Conservation (phyloP, 2,888 invertebrate species). For the Amphipyra berbera region DNA sequence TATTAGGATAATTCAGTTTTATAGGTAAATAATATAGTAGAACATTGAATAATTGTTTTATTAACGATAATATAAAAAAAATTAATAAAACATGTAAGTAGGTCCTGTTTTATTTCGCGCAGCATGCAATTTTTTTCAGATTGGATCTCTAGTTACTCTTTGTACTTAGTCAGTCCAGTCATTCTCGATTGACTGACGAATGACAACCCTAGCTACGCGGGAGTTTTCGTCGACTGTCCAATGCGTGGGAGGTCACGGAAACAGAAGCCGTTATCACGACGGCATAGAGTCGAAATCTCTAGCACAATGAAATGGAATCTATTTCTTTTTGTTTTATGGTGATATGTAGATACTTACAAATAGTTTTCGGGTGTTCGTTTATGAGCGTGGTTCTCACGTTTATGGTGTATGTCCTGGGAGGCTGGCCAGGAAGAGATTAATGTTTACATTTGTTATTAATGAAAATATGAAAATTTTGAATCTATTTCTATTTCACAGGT, state of each 20-base stretch:
- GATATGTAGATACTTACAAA: conserved; percentile 46
- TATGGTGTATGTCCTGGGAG: conserved; percentile 49
- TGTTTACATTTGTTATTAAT: conserved; percentile 39
- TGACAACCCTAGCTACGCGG: conserved; percentile 37
- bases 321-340: conserved; percentile 56
- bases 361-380: conserved; percentile 60
- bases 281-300: conserved; percentile 40
- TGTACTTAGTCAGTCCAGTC: background rate
- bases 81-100: too few species aligned
- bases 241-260: conserved; percentile 70
- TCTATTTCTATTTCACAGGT: background rate
- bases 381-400: conserved; percentile 58
- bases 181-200: background rate
- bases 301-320: conserved; percentile 18
- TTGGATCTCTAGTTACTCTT: background rate
- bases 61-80: too few species aligned
- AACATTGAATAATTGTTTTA: too few species aligned
- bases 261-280: conserved; percentile 33
- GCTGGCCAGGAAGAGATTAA: conserved; percentile 22
- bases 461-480: conserved; percentile 14
- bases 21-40: too few species aligned
- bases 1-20: too few species aligned
- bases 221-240: conserved; percentile 56
- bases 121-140: too few species aligned
- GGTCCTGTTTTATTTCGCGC: too few species aligned